A percentile compares a stretch with the other conserved stretches of the same genome.
Conservation (phyloP, 2,797 vertebrate species). For the Enteromius treurensis region DNA sequence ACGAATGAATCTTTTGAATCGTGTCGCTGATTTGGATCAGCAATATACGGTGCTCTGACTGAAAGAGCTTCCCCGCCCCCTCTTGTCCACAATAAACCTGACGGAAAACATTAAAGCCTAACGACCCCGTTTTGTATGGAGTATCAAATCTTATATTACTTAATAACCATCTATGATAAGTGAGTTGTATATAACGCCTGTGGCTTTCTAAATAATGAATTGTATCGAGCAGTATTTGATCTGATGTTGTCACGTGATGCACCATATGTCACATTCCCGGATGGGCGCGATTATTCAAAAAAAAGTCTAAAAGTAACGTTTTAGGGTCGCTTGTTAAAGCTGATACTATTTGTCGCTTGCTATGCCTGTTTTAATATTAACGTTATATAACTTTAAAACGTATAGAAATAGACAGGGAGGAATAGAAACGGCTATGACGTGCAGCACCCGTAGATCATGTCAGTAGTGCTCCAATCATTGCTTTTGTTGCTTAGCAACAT, state of each 20-base stretch:
- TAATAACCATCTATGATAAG: not conserved
- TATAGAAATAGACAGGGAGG: not conserved
- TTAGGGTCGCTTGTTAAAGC: not conserved
- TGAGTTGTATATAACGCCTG: not conserved
- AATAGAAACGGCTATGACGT: not conserved
- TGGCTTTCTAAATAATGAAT: not conserved
- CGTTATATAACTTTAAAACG: not conserved
- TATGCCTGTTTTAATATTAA: too few species aligned
- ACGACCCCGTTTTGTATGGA: not conserved
- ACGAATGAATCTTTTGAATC: constrained; percentile 49
- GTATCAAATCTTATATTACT: not conserved
- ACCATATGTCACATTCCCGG: not conserved
- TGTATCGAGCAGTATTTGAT: not conserved
- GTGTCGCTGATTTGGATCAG: constrained; percentile 51
- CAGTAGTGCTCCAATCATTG: not conserved
- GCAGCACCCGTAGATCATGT: not conserved
- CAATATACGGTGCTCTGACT: constrained; percentile 12
- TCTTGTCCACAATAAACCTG: not conserved
- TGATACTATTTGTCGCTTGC: not conserved
- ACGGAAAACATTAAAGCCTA: not conserved
- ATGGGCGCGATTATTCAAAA: constrained; percentile 19
- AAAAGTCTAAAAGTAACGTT: not conserved
- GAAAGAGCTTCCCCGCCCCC: constrained; percentile 7
- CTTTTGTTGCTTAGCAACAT: not conserved
- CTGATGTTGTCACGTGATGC: constrained; percentile 28